These are phyloP conservation scores for Alentia gelatinosa DNA, from an alignment of 2,888 invertebrate species.

Conservation along the genomic window DNA sequence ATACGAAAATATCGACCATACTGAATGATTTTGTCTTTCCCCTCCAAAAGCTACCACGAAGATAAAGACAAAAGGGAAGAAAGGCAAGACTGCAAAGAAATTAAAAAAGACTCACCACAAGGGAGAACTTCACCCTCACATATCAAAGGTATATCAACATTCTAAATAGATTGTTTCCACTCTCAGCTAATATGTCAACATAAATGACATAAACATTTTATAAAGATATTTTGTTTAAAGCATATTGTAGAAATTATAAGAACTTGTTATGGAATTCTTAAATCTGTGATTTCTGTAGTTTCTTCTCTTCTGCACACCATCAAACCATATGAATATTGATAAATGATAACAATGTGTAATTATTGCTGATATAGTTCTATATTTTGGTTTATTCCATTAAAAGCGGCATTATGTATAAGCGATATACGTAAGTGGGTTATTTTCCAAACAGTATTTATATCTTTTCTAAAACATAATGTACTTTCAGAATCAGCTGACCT, in stretches of 20 bases:
- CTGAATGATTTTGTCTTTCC: too few species aligned
- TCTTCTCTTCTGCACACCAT: too few species aligned
- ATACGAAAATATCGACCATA: too few species aligned
- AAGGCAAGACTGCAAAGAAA: not conserved
- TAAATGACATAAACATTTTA: not conserved
- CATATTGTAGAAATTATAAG: not conserved
- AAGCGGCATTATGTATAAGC: too few species aligned
- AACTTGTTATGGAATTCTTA: not conserved
- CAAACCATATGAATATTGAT: too few species aligned
- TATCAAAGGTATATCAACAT: not conserved
- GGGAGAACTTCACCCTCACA: not conserved
- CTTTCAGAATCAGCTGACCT: constrained; percentile 59
- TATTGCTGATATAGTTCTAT: not conserved
- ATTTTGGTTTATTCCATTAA: too few species aligned
- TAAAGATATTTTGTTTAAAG: not conserved
- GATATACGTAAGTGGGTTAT: too few species aligned
- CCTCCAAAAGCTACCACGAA: too few species aligned
- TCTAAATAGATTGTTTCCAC: too few species aligned
- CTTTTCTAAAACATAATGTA: not conserved
- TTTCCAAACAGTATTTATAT: too few species aligned
- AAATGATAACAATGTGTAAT: not conserved
- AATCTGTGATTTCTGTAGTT: not conserved
- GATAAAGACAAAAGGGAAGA: not conserved
- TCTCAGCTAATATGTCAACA: too few species aligned
- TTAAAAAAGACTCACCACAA: not conserved